A percentile compares a stretch with the other conserved stretches of the same genome.
Conservation (phyloP, 2,888 invertebrate genomes). For the Halocaridina rubra region DNA sequence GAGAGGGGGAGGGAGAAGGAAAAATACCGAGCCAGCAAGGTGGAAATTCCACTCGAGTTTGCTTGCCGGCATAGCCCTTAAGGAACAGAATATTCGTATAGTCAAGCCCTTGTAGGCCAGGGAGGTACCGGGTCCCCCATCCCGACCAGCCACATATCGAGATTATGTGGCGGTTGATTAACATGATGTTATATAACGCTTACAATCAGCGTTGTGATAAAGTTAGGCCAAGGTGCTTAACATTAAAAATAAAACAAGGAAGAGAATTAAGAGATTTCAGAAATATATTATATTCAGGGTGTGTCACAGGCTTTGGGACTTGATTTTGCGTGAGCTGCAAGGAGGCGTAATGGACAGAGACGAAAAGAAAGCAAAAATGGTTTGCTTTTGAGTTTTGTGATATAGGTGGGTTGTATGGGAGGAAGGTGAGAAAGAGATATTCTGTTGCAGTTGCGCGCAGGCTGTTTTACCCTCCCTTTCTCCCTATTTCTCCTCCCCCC, state of each 20-base stretch:
- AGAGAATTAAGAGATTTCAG: too few species aligned
- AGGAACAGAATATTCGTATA: too few species aligned
- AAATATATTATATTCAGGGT: too few species aligned
- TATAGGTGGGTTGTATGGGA: background rate
- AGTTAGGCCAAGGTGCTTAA: too few species aligned
- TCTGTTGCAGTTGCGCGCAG: constrained; percentile 26
- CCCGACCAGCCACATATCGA: background rate
- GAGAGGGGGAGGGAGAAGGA: background rate
- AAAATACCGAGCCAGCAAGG: background rate
- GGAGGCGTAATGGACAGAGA: too few species aligned
- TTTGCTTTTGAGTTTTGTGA: too few species aligned
- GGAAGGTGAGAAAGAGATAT: background rate
- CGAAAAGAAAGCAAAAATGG: too few species aligned
- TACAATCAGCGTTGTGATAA: too few species aligned
- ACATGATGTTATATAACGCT: background rate
- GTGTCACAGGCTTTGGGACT: too few species aligned
- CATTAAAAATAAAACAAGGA: background rate
- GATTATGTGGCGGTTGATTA: background rate
- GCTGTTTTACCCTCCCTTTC: constrained; percentile 3
- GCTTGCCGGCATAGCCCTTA: background rate
- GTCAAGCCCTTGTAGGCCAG: too few species aligned
- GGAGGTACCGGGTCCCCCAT: background rate
- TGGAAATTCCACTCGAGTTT: background rate
- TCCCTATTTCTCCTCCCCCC: background rate
- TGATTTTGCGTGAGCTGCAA: too few species aligned